Conservation (phyloP, 2,888 invertebrate genomes). For the Conchocele bisecta region DNA sequence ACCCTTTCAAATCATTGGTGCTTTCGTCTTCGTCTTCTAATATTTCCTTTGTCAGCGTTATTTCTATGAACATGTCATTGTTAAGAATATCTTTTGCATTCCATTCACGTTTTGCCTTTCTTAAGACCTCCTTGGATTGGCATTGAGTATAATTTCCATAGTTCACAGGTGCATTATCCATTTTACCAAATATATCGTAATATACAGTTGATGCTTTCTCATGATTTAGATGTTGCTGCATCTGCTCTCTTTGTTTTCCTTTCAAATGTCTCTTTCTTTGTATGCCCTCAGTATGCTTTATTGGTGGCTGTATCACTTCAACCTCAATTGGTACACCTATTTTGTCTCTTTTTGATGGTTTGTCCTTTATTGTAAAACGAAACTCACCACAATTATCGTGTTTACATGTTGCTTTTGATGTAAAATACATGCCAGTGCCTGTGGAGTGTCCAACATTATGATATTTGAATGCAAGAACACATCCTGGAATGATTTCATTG, state of each 20-base stretch:
- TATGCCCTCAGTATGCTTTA: not conserved
- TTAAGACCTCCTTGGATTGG: not conserved
- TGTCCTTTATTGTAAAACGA: slow-evolving; percentile 1
- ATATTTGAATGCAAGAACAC: not conserved
- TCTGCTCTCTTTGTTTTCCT: not conserved
- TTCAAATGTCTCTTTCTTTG: not conserved
- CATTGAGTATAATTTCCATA: slow-evolving; percentile 12
- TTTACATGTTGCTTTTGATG: not conserved
- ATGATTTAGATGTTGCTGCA: not conserved
- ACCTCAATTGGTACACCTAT: not conserved
- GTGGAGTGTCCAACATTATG: not conserved
- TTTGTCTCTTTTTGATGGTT: not conserved
- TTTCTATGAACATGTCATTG: slow-evolving; percentile 9
- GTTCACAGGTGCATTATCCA: not conserved
- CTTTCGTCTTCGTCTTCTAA: not conserved
- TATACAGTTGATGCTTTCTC: not conserved
- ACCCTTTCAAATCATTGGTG: not conserved
- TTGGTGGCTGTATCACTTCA: not conserved
- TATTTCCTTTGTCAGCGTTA: not conserved
- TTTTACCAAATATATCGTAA: not conserved
- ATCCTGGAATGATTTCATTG: not conserved
- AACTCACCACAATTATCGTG: not conserved
- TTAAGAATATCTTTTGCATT: slow-evolving; percentile 6
- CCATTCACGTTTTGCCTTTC: slow-evolving; percentile 21
- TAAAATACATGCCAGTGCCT: not conserved